Evolutionary conservation across 2,888 invertebrate species (phyloP), one percentile per base, ranked within the genome.

Genomic region (Diloba caeruleocephala): DNA sequence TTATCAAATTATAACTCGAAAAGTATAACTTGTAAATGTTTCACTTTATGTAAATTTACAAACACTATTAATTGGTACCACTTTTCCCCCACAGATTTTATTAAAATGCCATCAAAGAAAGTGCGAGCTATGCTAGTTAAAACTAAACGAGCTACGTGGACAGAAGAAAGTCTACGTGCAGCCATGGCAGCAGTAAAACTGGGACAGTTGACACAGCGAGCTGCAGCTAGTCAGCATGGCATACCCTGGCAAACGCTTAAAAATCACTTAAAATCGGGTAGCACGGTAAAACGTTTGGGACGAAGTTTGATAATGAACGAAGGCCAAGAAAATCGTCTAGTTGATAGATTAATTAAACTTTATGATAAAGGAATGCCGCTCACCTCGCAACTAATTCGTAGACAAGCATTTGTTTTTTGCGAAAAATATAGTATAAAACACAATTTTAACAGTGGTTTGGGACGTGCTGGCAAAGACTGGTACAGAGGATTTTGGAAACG

Each of bases 391-490:
- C 19, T 41, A 1, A 33, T 56, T n/a, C 48, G 55, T n/a, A 56
- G 17, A 8, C 48, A 55, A 37, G 55, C 55, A 0, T 56, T 37
- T n/a, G 0, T 49, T 1, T 32, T 49, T n/a, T 56, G 56, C 17
- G 48, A 56, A 14, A 33, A 37, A 8, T 49, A 25, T 13, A 26
- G 55, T 5, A 23, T 56, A 14, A 54, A 48, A 2, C 56, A 55
- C 12, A 56, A 41, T 49, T 56, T 56, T 26, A 54, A 56, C 13
- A n/a, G 19, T 0, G 39, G 36, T 15, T 32, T 48, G 2, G 26
- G 36, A 3, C 13, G 41, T 6, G 54, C 56, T 4, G 56, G 54
- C 0, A 56, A 54, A 21, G 48, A 56, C 28, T 60, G 55, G 60
- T 31, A 50, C 4, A 60, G 44, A 7, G 50, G 43, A 34, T 56